Conservation (phyloP, 2,797 vertebrate species). For the Darevskia nairensis region DNA sequence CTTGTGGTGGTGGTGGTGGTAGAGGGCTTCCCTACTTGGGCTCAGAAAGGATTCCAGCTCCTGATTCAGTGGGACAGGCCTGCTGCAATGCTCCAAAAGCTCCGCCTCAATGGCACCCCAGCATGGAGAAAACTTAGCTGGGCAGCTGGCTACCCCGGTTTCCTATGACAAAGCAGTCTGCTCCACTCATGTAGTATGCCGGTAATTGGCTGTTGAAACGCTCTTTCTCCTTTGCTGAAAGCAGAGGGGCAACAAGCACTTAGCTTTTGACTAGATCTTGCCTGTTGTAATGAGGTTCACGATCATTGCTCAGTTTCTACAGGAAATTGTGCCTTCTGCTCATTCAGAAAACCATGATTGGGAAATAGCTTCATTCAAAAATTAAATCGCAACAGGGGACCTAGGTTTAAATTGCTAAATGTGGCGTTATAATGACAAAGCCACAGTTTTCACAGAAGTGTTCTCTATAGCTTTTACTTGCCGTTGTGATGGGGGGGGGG, state of each 20-base stretch:
- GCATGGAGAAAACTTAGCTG: no score
- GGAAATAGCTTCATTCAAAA: background rate
- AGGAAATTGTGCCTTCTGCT: conserved; percentile 3
- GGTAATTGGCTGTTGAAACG: background rate
- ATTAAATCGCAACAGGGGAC: conserved; percentile 8
- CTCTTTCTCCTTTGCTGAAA: background rate
- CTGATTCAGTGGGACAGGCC: no score
- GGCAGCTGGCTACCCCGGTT: no score
- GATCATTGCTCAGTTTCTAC: conserved; percentile 16
- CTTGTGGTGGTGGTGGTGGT: no score
- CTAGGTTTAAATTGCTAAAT: conserved; percentile 8
- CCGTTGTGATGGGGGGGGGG: background rate
- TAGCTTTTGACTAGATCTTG: background rate
- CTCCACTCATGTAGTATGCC: no score
- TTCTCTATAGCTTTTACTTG: background rate
- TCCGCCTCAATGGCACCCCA: no score
- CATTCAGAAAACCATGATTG: conserved; percentile 10
- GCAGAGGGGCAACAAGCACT: background rate
- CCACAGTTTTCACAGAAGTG: background rate
- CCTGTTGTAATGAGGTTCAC: background rate
- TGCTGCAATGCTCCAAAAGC: no score
- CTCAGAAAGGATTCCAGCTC: no score
- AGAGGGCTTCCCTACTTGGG: no score
- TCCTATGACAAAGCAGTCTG: no score
- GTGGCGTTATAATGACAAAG: background rate